Evolutionary conservation across 2,888 invertebrate genomes (phyloP), one percentile per base, ranked within the genome.

Genomic region (Lymantria monacha): DNA sequence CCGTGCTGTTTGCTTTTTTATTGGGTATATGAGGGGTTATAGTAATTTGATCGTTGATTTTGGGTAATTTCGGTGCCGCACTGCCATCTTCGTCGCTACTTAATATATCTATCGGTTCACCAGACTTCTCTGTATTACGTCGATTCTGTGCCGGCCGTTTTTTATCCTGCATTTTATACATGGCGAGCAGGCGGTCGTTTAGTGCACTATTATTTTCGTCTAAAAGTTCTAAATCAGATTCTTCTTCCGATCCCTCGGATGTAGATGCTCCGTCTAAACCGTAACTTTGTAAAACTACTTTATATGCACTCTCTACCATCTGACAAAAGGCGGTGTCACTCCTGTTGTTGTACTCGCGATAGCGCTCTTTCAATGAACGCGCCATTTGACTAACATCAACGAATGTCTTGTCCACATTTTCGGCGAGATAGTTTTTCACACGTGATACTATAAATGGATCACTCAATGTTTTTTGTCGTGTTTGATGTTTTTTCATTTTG

Each of bases 321-420:
- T 93, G 92, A 74, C 95, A 93, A 80, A 98, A 97, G n/a, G 95
- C 95, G 51, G 92, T 93, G 55, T 95, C 93, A 85, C 97, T 97
- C 72, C 96, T 95, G 71, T 95, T 94, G 52, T 93, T 93, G 87
- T 97, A 98, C 73, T 97, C 97, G 49, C 94, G 88, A 71, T 90
- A 89, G 67, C 93, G 93, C 69, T 92, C 93, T 87, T 96, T 95
- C 48, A 97, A 92, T 67, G 94, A 93, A 79, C 95, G 95, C 67
- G 96, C 95, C 96, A 97, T 96, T 74, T 94, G 94, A 76, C 95
- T 94, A 52, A 97, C 95, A 92, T 97, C 96, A 61, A 97, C 93
- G 78, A 94, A 96, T 8, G 95, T 94, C 83, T 95, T 94, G 70
- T 96, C 94, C 57, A 95, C 95, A 88, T 96, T 96, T 69, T 95